phyloP scores from a whole-genome alignment of 2,888 invertebrate genomes.

The Opisthograptis luteolata region DNA sequence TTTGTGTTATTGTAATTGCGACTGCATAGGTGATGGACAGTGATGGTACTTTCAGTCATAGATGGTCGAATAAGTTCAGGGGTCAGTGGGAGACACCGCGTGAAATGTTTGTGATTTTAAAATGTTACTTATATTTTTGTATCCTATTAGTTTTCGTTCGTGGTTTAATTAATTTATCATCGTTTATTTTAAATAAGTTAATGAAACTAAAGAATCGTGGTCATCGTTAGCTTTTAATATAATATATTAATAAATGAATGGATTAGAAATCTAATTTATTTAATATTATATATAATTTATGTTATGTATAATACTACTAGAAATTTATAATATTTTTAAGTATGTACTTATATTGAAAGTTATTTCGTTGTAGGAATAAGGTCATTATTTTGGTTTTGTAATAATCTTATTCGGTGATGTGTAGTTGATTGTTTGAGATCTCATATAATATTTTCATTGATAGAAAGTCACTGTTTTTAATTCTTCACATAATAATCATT shows the following conservation, averaged over 20 bases:
- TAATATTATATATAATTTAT: background rate
- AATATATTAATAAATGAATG: conserved; percentile 1
- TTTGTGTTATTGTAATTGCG: no score
- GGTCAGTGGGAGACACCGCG: conserved; percentile 9
- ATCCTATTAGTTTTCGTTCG: conserved; percentile 32
- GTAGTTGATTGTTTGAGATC: conserved; percentile 26
- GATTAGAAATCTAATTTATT: conserved; percentile 1
- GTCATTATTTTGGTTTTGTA: conserved; percentile 10
- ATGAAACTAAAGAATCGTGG: conserved; percentile 13
- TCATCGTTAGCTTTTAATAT: conserved; percentile 11
- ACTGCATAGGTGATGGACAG: no score
- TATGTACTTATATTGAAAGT: conserved; percentile 12
- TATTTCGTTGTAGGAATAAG: conserved; percentile 14
- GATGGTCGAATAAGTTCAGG: conserved; percentile 3
- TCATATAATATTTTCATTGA: conserved; percentile 10
- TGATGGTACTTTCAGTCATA: background rate
- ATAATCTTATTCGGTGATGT: conserved; percentile 9
- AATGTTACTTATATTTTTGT: conserved; percentile 28
- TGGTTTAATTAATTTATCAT: conserved; percentile 17
- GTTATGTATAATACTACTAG: conserved; percentile 1
- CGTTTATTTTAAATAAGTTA: conserved; percentile 7
- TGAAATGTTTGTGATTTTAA: conserved; percentile 36
- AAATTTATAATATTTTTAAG: conserved; percentile 6
- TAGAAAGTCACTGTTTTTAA: background rate
- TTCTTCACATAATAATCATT: no score